Percentiles rank a stretch among this genome's conserved stretches.
These are phyloP conservation scores for Peromyscus maniculatus DNA, from an alignment of 2,113 vertebrate species.

Conservation along the genomic window DNA sequence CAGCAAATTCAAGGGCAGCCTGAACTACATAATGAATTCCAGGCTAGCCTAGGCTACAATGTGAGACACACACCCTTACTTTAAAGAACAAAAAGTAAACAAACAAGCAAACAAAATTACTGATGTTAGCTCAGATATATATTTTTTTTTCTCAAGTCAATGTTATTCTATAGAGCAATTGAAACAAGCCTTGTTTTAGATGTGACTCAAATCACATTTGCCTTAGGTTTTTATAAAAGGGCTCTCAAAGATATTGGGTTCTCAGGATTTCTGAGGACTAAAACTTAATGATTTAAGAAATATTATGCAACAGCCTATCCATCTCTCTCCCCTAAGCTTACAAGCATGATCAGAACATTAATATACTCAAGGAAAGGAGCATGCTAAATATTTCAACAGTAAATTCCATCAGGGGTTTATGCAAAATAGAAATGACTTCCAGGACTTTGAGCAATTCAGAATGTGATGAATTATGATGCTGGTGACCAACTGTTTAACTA, in stretches of 20 bases:
- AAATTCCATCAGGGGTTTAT: slow-evolving; percentile 4
- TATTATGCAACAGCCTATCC: not conserved
- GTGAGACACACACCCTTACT: not conserved
- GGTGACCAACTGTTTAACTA: not conserved
- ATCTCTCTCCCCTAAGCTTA: not conserved
- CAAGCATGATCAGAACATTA: slow-evolving; percentile 41
- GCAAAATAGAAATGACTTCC: slow-evolving; percentile 32
- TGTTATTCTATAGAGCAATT: not conserved
- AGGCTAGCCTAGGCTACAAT: not conserved
- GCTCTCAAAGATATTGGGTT: not conserved
- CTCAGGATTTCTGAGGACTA: not conserved
- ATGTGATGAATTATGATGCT: slow-evolving; percentile 18
- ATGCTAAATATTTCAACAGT: not conserved
- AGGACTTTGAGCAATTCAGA: not conserved
- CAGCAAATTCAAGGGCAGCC: not conserved
- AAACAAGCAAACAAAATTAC: not conserved
- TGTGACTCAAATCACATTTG: slow-evolving; percentile 9
- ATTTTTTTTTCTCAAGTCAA: not conserved
- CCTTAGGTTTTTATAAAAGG: slow-evolving; percentile 1
- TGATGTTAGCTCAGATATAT: not conserved
- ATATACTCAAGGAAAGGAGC: not conserved
- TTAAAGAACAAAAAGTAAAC: not conserved
- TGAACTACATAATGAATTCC: not conserved
- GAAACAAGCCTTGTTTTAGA: not conserved
- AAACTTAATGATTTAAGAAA: slow-evolving; percentile 46